Conservation (phyloP, 2,888 invertebrate genomes). For the Sialis fuliginosa region DNA sequence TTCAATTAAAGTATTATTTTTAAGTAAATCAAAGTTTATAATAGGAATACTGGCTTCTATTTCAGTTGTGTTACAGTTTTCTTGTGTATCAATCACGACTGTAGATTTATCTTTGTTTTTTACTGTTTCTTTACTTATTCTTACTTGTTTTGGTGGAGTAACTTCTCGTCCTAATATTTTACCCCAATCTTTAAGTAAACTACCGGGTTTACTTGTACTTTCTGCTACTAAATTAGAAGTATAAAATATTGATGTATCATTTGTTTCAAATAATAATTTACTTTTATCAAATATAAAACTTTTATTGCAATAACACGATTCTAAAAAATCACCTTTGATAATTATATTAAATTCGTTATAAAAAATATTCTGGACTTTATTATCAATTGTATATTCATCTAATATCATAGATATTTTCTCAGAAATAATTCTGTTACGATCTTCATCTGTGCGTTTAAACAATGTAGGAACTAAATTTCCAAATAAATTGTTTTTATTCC, state of each 20-base stretch:
- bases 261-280: slow-evolving; percentile 1
- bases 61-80: too few species aligned
- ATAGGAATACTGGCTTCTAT: too few species aligned
- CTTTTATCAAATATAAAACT: slow-evolving; percentile 8
- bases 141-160: slow-evolving; percentile 25
- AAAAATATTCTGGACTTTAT: too few species aligned
- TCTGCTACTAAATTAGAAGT: slow-evolving; percentile 17
- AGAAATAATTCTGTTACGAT: too few species aligned
- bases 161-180: slow-evolving; percentile 42
- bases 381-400: too few species aligned
- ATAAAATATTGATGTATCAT: slow-evolving; percentile 9
- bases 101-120: slow-evolving; percentile 1
- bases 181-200: slow-evolving; percentile 40
- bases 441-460: too few species aligned
- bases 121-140: neutral
- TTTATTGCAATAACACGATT: slow-evolving; percentile 6
- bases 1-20: too few species aligned
- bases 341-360: neutral
- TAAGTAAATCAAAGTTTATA: too few species aligned
- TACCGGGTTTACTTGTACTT: slow-evolving; percentile 23
- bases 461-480: too few species aligned
- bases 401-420: too few species aligned
- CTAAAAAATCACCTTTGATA: slow-evolving; percentile 10
- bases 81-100: neutral
- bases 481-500: too few species aligned